Base-by-base conservation (phyloP, 2,797 vertebrate genomes). In the Passerculus sandwichensis region DNA sequence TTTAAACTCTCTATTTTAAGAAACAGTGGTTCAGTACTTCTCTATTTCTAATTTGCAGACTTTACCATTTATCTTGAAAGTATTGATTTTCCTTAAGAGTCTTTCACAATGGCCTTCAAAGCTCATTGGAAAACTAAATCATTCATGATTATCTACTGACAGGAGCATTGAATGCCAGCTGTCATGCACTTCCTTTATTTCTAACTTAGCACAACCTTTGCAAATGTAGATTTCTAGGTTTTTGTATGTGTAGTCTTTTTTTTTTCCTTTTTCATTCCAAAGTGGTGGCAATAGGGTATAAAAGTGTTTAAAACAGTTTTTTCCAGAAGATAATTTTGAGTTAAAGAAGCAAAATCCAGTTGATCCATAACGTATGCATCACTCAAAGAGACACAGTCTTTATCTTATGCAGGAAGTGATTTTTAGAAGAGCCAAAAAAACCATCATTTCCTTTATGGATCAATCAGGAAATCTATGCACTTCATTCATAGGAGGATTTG, bases 21-120 rank as follows among this genome's bases (percentile, higher is more conserved):
- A 44, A 84, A 27, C 23, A 12, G 19, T 54, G 20, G 16, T 76
- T 96, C 50, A 54, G 48, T 50, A 42, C 26, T 67, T 38, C 29
- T 78, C 26, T 89, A 16, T 70, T 85, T 80, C 57, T 86, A 32
- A 64, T 70, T 71, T 81, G 48, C 23, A 85, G 73, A 62, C 66
- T 62, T 83, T 38, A 34, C 45, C n/a, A 70, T 92, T 89, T 87
- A n/a, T 91, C 76, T 95, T 89, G 17, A 66, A 83, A 40, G 25
- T 91, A 92, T 91, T 92, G 94, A 84, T 94, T 94, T 96, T 90
- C 56, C 40, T 30, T 89, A 78, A 53, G 57, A 36, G 74, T 75
- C 51, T 88, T 92, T 92, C 82, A 79, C 47, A 81, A 61, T 79
- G 73, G 56, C 61, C 85, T 88, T 86, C 73, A 87, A 79, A 90